Base-by-base conservation (phyloP, 2,113 vertebrate genomes). In the Nothocercus nigrocapillus region DNA sequence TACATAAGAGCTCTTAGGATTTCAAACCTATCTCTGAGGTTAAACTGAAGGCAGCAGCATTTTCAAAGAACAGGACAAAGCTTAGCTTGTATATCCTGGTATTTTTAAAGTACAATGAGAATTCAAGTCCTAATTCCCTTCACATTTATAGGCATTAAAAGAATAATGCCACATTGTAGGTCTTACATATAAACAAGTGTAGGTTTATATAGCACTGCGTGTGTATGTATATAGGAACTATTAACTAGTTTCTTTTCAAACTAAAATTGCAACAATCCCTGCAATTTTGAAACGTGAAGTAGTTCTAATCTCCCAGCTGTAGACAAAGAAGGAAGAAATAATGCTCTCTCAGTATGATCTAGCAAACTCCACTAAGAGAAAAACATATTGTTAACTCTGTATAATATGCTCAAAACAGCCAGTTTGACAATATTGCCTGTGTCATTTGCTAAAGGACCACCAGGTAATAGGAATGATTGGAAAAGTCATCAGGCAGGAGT, bases 121-220 rank as follows among this genome's bases (percentile, higher is more conserved):
- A 80, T 95, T 93, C 92, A 94, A 87, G 93, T 70, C 81, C 86
- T 92, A 76, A 49, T 79, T 42, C 74, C 32, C 58, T 96, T 95
- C 92, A 92, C 81, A 85, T 96, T 94, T 73, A 44, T 21, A 69
- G 78, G 63, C 83, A 79, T 73, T 68, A 8, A 5, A 73, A 69
- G 78, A 92, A 84, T 36, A 73, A 67, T 21, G 86, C 74, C 73
- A 13, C 49, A 72, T 27, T 75, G 10, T 62, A 63, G 45, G 58
- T 36, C 42, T 81, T 67, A 47, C 2, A 19, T 45, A 62, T 69
- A 89, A 64, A 82, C 93, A 94, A 94, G 49, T 63, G 21, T 64
- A 32, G 80, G 81, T 79, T 89, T 58, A 66, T 64, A 58, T 62
- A 97, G 73, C 76, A 85, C 36, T 82, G 51, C 40, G 58, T 36